Base-by-base conservation (phyloP, 2,113 vertebrate genomes). In the Numida meleagris region DNA sequence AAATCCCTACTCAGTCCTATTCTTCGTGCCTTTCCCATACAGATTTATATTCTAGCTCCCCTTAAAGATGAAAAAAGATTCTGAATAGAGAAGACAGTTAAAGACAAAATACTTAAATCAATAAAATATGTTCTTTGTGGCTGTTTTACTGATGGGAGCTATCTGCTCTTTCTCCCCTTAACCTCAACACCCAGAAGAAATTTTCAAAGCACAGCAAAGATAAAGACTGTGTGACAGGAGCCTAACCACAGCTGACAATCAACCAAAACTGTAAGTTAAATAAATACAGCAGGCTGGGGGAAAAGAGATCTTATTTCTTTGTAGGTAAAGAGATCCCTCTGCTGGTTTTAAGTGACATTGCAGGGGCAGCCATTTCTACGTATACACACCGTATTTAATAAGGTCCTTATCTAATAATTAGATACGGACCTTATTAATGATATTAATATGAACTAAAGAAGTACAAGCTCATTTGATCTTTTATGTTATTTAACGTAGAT, bases 91-190 rank as follows among this genome's bases (percentile, higher is more conserved):
- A 65, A 91, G 85, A 88, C 68, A 86, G 91, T 94, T 94, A 94
- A 89, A 95, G 90, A 94, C 72, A 91, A 95, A 89, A 95, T 72
- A 91, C 57, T 89, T 96, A 93, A 95, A 96, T 93, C 94, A 96
- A 88, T 95, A 90, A 94, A 92, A 91, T 77, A 58, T 78, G 89
- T 67, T 95, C 85, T 96, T 86, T 89, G 82, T 91, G 88, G 79
- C 82, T 93, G 72, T 80, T 93, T 77, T 18, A 94, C 82, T 95
- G 94, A 95, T 93, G 95, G 88, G 73, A 95, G 79, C 1, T 15
- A 95, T 95, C 94, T 95, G 88, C 91, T 95, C 93, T 91, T 65
- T 25, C 85, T 90, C 87, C 93, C 72, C 68, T 82, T 93, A 96
- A 95, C 93, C 94, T 95, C 87, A 90, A 55, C 16, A 3, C 87